Percentiles rank a stretch among this genome's conserved stretches.
Conservation (phyloP, 2,797 vertebrate genomes). For the Perodicticus potto region DNA sequence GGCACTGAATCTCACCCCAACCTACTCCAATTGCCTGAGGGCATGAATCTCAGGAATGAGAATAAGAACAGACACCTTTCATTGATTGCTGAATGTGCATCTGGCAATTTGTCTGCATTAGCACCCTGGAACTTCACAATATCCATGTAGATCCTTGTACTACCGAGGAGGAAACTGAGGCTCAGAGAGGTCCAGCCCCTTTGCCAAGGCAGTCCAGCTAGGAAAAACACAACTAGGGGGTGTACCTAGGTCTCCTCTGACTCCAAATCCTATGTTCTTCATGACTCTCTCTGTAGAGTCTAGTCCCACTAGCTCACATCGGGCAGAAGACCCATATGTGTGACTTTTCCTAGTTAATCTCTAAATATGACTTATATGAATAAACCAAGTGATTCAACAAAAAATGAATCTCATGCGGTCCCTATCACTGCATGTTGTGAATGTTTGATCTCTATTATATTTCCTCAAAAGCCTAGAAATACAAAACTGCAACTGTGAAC, state of each 20-base stretch:
- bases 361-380: neutral
- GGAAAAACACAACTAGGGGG: neutral
- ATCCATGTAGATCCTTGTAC: neutral
- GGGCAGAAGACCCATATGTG: neutral
- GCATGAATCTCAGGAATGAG: neutral
- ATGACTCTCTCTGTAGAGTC: neutral
- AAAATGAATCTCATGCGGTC: neutral
- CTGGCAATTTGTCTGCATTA: neutral
- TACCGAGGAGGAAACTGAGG: neutral
- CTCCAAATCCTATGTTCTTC: neutral
- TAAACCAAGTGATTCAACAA: neutral
- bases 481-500: neutral
- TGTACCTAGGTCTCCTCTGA: neutral
- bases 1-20: neutral
- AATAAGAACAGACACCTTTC: neutral
- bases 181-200: neutral
- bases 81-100: neutral
- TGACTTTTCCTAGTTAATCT: neutral
- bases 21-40: neutral
- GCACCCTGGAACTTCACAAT: neutral
- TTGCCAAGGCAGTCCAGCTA: neutral
- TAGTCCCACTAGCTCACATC: neutral
- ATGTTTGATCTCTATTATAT: neutral
- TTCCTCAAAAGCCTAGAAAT: neutral
- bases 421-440: neutral